Percentiles rank a stretch among this genome's conserved stretches.
These are phyloP conservation scores for Amitus sp. DNA, from an alignment of 2,888 invertebrate species.

Conservation along the genomic window DNA sequence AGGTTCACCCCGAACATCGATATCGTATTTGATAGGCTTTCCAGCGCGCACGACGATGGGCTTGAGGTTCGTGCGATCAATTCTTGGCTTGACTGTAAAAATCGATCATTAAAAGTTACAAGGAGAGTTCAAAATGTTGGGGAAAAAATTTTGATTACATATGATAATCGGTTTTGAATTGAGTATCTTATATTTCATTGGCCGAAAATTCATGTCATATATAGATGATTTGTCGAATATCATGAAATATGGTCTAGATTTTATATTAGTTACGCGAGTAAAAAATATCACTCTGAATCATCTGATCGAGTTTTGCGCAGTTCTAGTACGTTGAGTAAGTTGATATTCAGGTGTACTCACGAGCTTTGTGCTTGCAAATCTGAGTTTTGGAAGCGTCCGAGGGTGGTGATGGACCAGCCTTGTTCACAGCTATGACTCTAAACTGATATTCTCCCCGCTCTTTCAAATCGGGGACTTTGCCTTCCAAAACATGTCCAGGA, in stretches of 20 bases:
- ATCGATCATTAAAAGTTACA: slow-evolving; percentile 1
- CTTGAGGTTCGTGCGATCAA: slow-evolving; percentile 94
- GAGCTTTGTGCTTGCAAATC: slow-evolving; percentile 85
- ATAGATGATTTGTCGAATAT: too few relatives aligned
- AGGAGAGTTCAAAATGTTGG: too few relatives aligned
- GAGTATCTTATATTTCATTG: too few relatives aligned
- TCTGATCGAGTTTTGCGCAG: slow-evolving; percentile 11
- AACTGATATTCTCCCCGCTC: slow-evolving; percentile 94
- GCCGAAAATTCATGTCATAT: too few relatives aligned
- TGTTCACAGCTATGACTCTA: slow-evolving; percentile 90
- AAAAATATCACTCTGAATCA: too few relatives aligned
- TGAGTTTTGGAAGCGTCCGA: slow-evolving; percentile 92
- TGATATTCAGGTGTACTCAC: too few relatives aligned
- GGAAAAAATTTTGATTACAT: too few relatives aligned
- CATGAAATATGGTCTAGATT: too few relatives aligned
- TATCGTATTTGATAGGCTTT: slow-evolving; percentile 90
- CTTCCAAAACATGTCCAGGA: slow-evolving; percentile 78
- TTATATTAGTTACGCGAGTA: too few relatives aligned
- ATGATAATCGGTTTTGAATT: too few relatives aligned
- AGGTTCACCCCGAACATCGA: slow-evolving; percentile 95
- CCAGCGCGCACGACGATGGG: slow-evolving; percentile 90
- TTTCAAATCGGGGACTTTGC: slow-evolving; percentile 84
- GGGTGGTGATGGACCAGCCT: slow-evolving; percentile 90
- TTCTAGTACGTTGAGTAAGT: too few relatives aligned
- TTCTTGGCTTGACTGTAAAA: slow-evolving; percentile 91